Percentiles rank a stretch among this genome's conserved stretches.
Evolutionary conservation across 2,113 vertebrate genomes (phyloP).

Genomic region (Orcinus orca): DNA sequence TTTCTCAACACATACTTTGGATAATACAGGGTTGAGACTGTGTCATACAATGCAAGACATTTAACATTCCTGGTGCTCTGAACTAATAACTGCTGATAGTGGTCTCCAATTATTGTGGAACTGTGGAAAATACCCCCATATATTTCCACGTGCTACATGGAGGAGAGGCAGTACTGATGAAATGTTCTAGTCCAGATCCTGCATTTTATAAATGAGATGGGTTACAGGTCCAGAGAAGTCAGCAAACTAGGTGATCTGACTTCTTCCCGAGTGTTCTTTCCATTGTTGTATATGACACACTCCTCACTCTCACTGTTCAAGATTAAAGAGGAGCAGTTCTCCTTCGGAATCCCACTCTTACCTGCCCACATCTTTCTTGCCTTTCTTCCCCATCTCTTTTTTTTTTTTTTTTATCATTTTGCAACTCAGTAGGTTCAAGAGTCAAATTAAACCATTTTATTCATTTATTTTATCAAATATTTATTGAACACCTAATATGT

Average conservation of each 20-base stretch:
- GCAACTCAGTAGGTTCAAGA: not conserved
- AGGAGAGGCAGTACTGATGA: not conserved
- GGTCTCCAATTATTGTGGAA: not conserved
- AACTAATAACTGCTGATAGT: not conserved
- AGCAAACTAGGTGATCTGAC: not conserved
- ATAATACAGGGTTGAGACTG: not conserved
- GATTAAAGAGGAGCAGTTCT: not conserved
- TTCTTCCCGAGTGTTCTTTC: not conserved
- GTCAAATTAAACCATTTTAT: not conserved
- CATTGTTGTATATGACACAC: not conserved
- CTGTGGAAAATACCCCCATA: not conserved
- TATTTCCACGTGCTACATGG: not conserved
- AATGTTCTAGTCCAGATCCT: not conserved
- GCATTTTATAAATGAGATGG: not conserved
- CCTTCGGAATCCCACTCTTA: not conserved
- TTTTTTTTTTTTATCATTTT: not conserved
- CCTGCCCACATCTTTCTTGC: not conserved
- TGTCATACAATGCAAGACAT: not conserved
- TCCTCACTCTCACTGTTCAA: not conserved
- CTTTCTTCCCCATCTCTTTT: not conserved
- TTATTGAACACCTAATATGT: not conserved
- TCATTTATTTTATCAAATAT: constrained; percentile 15
- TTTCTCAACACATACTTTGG: not conserved
- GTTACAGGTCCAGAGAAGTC: not conserved
- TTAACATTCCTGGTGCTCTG: not conserved